Evolutionary conservation across 1,140 invertebrate genomes (phyloP).

Genomic region (Danaus plexippus): DNA sequence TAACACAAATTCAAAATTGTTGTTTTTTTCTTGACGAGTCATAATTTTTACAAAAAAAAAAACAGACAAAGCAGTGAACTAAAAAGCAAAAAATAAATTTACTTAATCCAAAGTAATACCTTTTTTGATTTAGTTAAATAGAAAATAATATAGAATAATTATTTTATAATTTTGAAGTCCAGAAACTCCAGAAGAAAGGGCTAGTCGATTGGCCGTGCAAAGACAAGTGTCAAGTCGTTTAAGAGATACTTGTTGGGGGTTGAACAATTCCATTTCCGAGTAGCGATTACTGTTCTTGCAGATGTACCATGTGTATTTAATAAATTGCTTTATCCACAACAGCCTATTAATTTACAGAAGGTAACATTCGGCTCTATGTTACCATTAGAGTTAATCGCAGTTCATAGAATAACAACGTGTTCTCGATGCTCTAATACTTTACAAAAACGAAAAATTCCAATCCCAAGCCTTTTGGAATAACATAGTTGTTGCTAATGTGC

Average conservation of each 20-base stretch:
- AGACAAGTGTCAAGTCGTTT: too few relatives aligned
- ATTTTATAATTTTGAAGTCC: too few relatives aligned
- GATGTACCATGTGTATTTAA: constrained; percentile 20
- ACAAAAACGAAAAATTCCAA: constrained; percentile 18
- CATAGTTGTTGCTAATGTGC: constrained; percentile 11
- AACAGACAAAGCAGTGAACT: too few relatives aligned
- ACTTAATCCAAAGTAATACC: too few relatives aligned
- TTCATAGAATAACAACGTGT: constrained; percentile 13
- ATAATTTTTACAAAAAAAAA: too few relatives aligned
- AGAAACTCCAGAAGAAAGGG: too few relatives aligned
- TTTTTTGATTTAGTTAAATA: too few relatives aligned
- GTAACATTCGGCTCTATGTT: constrained; percentile 6
- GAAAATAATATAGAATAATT: too few relatives aligned
- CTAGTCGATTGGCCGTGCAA: too few relatives aligned
- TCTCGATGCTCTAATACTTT: constrained; percentile 12
- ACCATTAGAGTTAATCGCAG: constrained; percentile 12
- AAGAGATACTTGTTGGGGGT: constrained; percentile 3
- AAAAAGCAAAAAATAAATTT: too few relatives aligned
- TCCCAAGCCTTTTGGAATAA: constrained; percentile 16
- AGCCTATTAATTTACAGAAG: constrained; percentile 16
- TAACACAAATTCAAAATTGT: too few relatives aligned
- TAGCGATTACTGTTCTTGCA: constrained; percentile 17
- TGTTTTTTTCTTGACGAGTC: too few relatives aligned
- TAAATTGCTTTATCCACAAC: constrained; percentile 14
- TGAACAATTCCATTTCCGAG: constrained; percentile 12